A percentile compares a stretch with the other conserved stretches of the same genome.
These are phyloP conservation scores for Borostomias antarcticus DNA, from an alignment of 2,797 vertebrate genomes.

Conservation along the genomic window DNA sequence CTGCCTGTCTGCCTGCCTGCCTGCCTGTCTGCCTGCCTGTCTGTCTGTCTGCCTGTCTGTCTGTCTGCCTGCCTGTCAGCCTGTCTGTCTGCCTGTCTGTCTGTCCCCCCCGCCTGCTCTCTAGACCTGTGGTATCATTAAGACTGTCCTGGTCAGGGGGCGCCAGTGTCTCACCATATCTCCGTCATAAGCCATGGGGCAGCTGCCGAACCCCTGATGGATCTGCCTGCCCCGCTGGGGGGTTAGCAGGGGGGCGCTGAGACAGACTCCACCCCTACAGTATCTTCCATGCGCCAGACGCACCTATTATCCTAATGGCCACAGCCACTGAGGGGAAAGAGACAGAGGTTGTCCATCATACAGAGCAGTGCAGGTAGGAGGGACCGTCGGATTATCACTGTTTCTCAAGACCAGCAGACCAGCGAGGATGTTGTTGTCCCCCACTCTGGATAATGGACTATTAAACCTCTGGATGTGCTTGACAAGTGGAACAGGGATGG, in stretches of 20 bases:
- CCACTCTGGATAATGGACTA: neutral
- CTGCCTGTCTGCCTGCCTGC: too few species aligned
- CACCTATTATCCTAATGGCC: constrained; percentile 10
- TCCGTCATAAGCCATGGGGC: constrained; percentile 12
- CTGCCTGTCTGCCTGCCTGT: too few species aligned
- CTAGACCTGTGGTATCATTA: neutral
- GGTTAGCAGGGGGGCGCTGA: too few species aligned
- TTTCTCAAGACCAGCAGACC: constrained; percentile 51
- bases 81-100: too few species aligned
- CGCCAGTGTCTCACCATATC: constrained; percentile 26
- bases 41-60: too few species aligned
- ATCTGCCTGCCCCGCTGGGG: too few species aligned
- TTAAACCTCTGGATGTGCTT: constrained; percentile 23
- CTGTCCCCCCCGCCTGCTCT: too few species aligned
- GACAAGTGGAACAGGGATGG: constrained; percentile 41
- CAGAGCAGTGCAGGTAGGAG: constrained; percentile 16
- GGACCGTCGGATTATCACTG: constrained; percentile 36
- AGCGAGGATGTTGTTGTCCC: too few species aligned
- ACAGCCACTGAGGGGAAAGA: neutral
- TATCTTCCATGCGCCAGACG: constrained; percentile 13
- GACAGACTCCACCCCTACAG: neutral
- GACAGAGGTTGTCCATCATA: constrained; percentile 2
- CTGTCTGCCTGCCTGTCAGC: too few species aligned
- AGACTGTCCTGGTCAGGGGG: neutral
- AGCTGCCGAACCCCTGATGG: constrained; percentile 42